Percentiles rank a stretch among this genome's conserved stretches.
phyloP scores from a whole-genome alignment of 2,888 invertebrate genomes.

The Drosophila anceps region DNA sequence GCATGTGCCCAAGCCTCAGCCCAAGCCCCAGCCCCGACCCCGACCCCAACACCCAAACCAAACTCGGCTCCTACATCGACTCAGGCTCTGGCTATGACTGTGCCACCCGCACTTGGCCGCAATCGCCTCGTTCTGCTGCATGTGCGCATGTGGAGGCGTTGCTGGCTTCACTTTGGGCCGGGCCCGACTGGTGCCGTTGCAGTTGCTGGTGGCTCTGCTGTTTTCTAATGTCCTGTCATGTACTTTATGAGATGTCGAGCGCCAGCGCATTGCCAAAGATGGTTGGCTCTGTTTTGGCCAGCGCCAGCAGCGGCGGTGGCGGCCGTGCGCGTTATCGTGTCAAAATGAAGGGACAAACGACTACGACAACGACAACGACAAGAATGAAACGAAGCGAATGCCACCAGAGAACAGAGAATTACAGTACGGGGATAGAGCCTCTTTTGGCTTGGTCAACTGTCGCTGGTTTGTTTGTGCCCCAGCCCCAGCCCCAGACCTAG shows the following conservation, averaged over 20 bases:
- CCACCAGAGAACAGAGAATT: slow-evolving; percentile 19
- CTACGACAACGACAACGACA: slow-evolving; percentile 61
- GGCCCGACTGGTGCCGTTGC: slow-evolving; percentile 21
- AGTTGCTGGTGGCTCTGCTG: slow-evolving; percentile 58
- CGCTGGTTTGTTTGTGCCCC: slow-evolving; percentile 16
- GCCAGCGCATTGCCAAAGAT: slow-evolving; percentile 78
- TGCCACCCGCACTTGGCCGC: slow-evolving; percentile 23
- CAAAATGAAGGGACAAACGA: slow-evolving; percentile 81
- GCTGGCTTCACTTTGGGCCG: slow-evolving; percentile 30
- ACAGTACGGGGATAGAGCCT: slow-evolving; percentile 33
- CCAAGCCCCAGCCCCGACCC: slow-evolving; percentile 7
- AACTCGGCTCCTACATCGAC: slow-evolving; percentile 1
- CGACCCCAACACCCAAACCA: background rate
- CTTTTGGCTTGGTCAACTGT: slow-evolving; percentile 57
- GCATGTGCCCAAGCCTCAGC: slow-evolving; percentile 56
- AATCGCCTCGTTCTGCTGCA: slow-evolving; percentile 7
- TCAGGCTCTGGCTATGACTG: background rate
- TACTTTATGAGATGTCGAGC: slow-evolving; percentile 82
- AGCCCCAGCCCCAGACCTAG: slow-evolving; percentile 2
- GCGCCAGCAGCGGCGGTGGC: slow-evolving; percentile 47
- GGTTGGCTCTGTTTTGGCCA: slow-evolving; percentile 55
- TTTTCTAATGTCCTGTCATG: slow-evolving; percentile 82
- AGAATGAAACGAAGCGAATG: slow-evolving; percentile 70
- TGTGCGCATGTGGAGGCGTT: slow-evolving; percentile 45
- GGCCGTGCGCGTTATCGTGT: slow-evolving; percentile 78